Evolutionary conservation across 30 jellyfish, hydroid and myxozoan genomes (phyloP), one percentile per base, ranked within the genome.

Genomic region (Aurelia aurita complex sp. Pacific): DNA sequence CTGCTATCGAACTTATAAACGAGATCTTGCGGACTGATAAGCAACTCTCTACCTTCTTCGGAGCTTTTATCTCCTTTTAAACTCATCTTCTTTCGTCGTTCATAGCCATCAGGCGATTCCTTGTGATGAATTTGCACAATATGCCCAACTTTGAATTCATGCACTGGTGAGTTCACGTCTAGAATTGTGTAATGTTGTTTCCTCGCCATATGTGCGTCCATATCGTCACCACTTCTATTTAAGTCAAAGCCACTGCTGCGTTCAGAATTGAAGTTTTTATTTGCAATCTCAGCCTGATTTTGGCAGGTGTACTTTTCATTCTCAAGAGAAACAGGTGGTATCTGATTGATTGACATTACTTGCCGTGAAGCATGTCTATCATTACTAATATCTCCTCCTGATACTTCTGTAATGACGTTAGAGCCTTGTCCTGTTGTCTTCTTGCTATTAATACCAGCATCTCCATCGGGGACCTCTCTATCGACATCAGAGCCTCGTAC

Each of bases 291-390:
- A 23, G 70, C 8, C 32, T 61, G 32, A 61, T 61, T 17, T 61
- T 61, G 61, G 57, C 80, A 70, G 80, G 80, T 70, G 64, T 52
- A 17, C 64, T 13, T 13, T 70, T 70, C 46, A 32, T 43, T 70
- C 29, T 70, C 80, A 70, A 17, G 33, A 42, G 17, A 10, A 42
- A 70, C 80, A 23, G 80, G 80, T 70, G 80, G 80, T 42, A 53
- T 13, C 36, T 61, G 36, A 17, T 10, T 61, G 32, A 61, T 61
- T 61, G 70, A 61, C 15, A 35, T 23, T 17, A 2, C 70, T 61
- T 61, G 57, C 57, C 8, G 14, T 9, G 15, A 46, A 46, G 14
- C 57, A 2, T 46, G 57, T 46, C 57, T 46, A 46, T 46, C 57
- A 46, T 4, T 9, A 14, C 14, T 46, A 46, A 46, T 6, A 9